phyloP scores from a whole-genome alignment of 2,113 vertebrate species.

The Amazona vittata region DNA sequence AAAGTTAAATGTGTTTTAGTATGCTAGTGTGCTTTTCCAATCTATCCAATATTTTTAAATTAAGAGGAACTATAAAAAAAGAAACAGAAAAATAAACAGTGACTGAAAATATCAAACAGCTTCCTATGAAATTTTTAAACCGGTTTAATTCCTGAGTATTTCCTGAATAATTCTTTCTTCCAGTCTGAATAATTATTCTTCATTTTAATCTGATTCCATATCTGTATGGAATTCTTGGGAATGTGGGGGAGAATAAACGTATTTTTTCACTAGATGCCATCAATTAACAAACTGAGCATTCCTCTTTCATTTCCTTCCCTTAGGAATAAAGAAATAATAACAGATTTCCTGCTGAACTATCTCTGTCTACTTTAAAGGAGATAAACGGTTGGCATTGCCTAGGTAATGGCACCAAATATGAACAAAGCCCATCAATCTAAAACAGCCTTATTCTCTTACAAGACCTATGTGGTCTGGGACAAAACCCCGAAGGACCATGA shows the following conservation, averaged over 20 bases:
- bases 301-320: constrained; percentile 30
- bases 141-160: constrained; percentile 11
- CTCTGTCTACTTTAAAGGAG: constrained; percentile 60
- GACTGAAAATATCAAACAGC: constrained; percentile 24
- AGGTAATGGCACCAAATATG: constrained; percentile 31
- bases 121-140: constrained; percentile 44
- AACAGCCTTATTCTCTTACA: constrained; percentile 41
- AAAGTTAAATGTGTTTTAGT: background rate
- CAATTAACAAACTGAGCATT: constrained; percentile 36
- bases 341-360: constrained; percentile 58
- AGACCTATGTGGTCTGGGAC: constrained; percentile 16
- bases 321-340: constrained; percentile 44
- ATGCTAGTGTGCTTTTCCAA: background rate
- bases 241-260: background rate
- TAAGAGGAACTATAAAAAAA: constrained; percentile 23
- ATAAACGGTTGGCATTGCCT: constrained; percentile 37
- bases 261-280: constrained; percentile 6
- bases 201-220: background rate
- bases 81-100: constrained; percentile 18
- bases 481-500: constrained; percentile 13
- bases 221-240: background rate
- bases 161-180: constrained; percentile 31
- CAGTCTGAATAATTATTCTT: constrained; percentile 14
- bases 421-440: constrained; percentile 56
- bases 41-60: constrained; percentile 26